Evolutionary conservation across 92 coral and sea anemone species (phyloP).

Genomic region (Epizoanthus ramosus): DNA sequence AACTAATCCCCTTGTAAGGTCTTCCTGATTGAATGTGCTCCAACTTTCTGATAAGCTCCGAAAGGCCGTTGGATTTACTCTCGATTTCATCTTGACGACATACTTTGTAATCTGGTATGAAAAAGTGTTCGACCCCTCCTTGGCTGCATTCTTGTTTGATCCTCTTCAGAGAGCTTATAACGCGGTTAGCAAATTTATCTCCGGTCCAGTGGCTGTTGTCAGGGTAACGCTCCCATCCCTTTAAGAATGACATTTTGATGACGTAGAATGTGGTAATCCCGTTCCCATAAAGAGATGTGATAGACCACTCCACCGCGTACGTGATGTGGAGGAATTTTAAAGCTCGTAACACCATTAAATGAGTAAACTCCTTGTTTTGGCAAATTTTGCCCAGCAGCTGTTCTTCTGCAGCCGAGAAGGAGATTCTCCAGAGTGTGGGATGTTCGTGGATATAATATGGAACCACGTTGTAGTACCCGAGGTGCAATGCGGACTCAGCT

Average conservation of each 20-base stretch:
- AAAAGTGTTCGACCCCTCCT: slow-evolving; percentile 1
- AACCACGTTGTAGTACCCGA: slow-evolving; percentile 19
- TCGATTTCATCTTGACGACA: too few relatives aligned
- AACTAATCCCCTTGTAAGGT: too few relatives aligned
- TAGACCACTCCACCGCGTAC: not conserved
- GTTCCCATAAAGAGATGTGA: not conserved
- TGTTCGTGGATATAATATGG: slow-evolving; percentile 1
- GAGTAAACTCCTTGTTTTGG: not conserved
- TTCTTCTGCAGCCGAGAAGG: slow-evolving; percentile 7
- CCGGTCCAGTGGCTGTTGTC: slow-evolving; percentile 21
- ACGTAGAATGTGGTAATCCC: not conserved
- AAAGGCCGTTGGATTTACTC: too few relatives aligned
- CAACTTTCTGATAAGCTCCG: too few relatives aligned
- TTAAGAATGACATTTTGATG: slow-evolving; percentile 30
- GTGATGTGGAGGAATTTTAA: slow-evolving; percentile 7
- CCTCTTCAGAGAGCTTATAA: slow-evolving; percentile 15
- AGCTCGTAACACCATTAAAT: not conserved
- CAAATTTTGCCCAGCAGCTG: slow-evolving; percentile 10
- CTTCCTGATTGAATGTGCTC: too few relatives aligned
- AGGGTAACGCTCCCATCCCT: slow-evolving; percentile 16
- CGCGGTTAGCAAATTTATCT: slow-evolving; percentile 26
- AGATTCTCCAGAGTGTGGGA: slow-evolving; percentile 16
- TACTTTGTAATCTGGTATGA: not conserved
- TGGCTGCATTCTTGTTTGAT: not conserved
- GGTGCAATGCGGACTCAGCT: slow-evolving; percentile 20